Percentiles rank a stretch among this genome's conserved stretches.
These are phyloP conservation scores for Caenorhabditis macrosperma DNA, from an alignment of 2,888 invertebrate genomes.

Conservation along the genomic window DNA sequence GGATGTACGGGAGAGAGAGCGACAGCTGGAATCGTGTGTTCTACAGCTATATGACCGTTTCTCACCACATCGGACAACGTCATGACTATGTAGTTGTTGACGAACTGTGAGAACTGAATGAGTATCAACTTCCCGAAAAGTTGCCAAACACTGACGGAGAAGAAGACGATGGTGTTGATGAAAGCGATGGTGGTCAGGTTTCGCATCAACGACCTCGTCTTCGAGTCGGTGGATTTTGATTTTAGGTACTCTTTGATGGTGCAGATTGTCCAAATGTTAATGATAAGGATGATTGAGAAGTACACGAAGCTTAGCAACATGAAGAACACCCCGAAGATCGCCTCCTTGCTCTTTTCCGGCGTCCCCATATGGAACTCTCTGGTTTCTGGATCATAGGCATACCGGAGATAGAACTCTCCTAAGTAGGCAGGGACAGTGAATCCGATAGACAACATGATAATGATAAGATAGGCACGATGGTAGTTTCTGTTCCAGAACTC, in stretches of 20 bases:
- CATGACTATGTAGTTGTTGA: neutral
- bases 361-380: neutral
- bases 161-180: slow-evolving; percentile 6
- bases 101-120: neutral
- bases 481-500: slow-evolving; percentile 12
- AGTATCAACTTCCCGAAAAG: neutral
- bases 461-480: too few relatives aligned
- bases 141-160: slow-evolving; percentile 1
- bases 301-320: neutral
- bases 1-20: neutral
- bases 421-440: neutral
- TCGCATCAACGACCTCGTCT: neutral
- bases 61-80: slow-evolving; percentile 2
- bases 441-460: too few relatives aligned
- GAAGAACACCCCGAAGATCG: neutral
- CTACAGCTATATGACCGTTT: neutral
- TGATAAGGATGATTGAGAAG: neutral
- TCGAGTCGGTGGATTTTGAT: neutral
- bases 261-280: neutral
- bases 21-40: neutral
- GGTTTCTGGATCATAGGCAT: neutral
- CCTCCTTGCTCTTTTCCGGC: neutral
- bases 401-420: neutral
- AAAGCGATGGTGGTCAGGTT: neutral
- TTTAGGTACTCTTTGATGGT: neutral